Percentiles rank a stretch among this genome's conserved stretches.
phyloP scores from a whole-genome alignment of 2,888 invertebrate species.

The Aspidapion aeneum region DNA sequence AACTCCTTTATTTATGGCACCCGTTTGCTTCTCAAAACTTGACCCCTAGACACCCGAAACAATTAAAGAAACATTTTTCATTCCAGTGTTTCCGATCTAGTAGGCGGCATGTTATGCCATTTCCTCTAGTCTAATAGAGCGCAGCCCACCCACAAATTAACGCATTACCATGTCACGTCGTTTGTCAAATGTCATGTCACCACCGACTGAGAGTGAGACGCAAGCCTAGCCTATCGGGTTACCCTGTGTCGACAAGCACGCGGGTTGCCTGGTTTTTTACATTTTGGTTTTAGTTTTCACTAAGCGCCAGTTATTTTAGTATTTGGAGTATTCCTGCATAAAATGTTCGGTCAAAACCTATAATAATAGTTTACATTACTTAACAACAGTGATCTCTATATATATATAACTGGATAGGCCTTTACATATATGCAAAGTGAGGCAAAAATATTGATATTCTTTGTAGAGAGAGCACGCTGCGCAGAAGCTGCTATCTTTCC shows the following conservation, averaged over 20 bases:
- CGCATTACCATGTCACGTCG: slow-evolving; percentile 27
- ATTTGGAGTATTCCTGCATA: no score
- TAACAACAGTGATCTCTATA: no score
- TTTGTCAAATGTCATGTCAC: slow-evolving; percentile 30
- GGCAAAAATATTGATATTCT: no score
- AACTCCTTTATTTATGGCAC: not conserved
- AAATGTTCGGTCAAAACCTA: no score
- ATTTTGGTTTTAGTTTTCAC: not conserved
- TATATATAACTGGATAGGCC: no score
- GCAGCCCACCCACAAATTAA: slow-evolving; percentile 30
- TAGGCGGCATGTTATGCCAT: not conserved
- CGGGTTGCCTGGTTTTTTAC: no score
- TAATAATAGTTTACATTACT: no score
- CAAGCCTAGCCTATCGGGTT: not conserved
- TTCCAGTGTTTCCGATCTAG: not conserved
- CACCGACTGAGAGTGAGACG: not conserved
- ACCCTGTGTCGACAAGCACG: not conserved
- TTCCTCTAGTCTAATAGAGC: not conserved
- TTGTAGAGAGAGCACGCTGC: no score
- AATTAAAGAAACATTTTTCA: not conserved
- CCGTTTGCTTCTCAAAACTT: not conserved
- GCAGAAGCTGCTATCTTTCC: no score
- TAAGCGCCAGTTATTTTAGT: not conserved
- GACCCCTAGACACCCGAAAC: not conserved
- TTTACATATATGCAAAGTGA: no score